These are phyloP conservation scores for Cryptocephalus moraei DNA, from an alignment of 2,888 invertebrate species.

Conservation along the genomic window DNA sequence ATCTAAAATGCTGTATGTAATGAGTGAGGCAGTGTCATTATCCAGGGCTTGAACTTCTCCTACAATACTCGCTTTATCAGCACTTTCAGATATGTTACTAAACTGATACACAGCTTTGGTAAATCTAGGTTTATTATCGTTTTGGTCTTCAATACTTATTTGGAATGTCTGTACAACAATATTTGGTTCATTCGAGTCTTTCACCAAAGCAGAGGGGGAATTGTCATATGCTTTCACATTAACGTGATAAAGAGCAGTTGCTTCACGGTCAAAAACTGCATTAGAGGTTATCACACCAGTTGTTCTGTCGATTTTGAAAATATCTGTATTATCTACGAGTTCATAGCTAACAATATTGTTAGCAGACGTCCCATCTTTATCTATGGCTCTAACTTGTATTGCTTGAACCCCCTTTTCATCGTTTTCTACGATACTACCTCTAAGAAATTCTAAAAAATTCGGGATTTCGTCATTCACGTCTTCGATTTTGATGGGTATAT, in stretches of 20 bases:
- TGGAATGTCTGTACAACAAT: conserved; percentile 70
- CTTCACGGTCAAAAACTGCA: conserved; percentile 78
- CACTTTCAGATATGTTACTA: conserved; percentile 69
- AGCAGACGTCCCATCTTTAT: conserved; percentile 72
- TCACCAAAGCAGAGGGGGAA: conserved; percentile 65
- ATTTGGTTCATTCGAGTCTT: conserved; percentile 57
- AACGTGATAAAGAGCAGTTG: conserved; percentile 74
- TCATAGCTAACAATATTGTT: conserved; percentile 77
- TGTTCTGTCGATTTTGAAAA: conserved; percentile 73
- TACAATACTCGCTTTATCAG: conserved; percentile 71
- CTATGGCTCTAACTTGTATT: conserved; percentile 77
- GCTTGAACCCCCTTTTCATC: conserved; percentile 74
- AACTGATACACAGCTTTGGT: conserved; percentile 64
- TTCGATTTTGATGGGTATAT: conserved; percentile 65
- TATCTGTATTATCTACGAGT: conserved; percentile 53
- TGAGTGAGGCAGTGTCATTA: conserved; percentile 77
- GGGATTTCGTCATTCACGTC: conserved; percentile 91
- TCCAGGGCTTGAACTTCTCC: conserved; percentile 83
- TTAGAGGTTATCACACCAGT: conserved; percentile 83
- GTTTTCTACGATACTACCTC: conserved; percentile 78
- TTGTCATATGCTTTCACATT: conserved; percentile 79
- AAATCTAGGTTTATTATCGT: conserved; percentile 90
- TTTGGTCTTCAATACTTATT: conserved; percentile 90
- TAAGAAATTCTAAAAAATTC: conserved; percentile 70
- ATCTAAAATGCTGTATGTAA: conserved; percentile 76